These are phyloP conservation scores for Argyresthia albistria DNA, from an alignment of 2,888 invertebrate species.

Conservation along the genomic window DNA sequence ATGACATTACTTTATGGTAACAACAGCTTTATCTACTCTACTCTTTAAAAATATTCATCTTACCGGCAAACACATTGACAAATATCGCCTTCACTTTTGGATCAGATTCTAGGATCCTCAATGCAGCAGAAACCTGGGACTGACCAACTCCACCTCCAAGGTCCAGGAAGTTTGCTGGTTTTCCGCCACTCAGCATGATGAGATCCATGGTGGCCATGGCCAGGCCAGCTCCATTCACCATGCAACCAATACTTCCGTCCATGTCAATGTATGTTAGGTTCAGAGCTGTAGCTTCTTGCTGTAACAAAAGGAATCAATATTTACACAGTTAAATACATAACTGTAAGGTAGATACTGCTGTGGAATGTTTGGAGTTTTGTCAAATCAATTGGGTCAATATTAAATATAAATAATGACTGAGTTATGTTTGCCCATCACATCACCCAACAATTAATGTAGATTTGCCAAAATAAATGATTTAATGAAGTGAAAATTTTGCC, in stretches of 20 bases:
- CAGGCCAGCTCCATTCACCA: conserved; percentile 98
- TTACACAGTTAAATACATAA: too few species aligned
- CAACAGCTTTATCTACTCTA: too few species aligned
- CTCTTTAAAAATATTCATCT: conserved; percentile 10
- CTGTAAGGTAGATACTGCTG: too few species aligned
- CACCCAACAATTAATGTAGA: too few species aligned
- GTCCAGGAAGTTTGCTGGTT: conserved; percentile 98
- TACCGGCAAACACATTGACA: conserved; percentile 96
- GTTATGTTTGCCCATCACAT: too few species aligned
- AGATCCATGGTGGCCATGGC: conserved; percentile 99
- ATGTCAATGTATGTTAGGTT: conserved; percentile 97
- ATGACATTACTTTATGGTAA: too few species aligned
- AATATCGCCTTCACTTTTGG: conserved; percentile 93
- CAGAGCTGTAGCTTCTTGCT: conserved; percentile 89
- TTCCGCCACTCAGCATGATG: conserved; percentile 95
- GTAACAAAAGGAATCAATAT: conserved; percentile 13
- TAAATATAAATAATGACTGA: too few species aligned
- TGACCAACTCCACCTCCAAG: conserved; percentile 97
- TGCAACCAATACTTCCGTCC: conserved; percentile 96
- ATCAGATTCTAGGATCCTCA: conserved; percentile 89
- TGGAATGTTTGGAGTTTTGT: too few species aligned
- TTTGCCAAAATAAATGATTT: too few species aligned
- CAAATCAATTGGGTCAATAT: too few species aligned
- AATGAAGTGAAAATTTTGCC: too few species aligned
- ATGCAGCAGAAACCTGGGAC: conserved; percentile 93